Percentiles rank a stretch among this genome's conserved stretches.
Conservation (phyloP, 2,797 vertebrate species). For the Brachyrhaphis roseni region DNA sequence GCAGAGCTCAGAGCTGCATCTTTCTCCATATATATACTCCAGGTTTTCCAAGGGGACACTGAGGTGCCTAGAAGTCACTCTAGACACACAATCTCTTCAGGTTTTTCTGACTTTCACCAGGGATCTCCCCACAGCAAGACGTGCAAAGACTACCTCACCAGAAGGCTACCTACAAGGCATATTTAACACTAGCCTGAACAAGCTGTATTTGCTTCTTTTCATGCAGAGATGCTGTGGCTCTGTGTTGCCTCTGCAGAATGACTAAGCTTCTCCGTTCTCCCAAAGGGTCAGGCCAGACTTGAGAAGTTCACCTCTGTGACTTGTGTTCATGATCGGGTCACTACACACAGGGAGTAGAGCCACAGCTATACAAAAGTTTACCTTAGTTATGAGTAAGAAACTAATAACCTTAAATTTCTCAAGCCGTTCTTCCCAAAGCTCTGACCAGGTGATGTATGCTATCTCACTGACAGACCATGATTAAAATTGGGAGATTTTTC, state of each 20-base stretch:
- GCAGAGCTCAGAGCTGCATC: not conserved
- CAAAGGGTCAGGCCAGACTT: not conserved
- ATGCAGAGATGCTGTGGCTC: slow-evolving; percentile 1
- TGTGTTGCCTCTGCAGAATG: not conserved
- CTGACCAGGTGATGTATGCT: not conserved
- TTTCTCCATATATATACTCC: not conserved
- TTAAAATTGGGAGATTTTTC: not conserved
- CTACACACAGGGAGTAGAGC: not conserved
- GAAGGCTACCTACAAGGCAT: not conserved
- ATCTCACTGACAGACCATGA: not conserved
- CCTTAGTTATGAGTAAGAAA: not conserved
- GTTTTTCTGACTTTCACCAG: slow-evolving; percentile 5
- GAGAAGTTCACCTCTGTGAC: not conserved
- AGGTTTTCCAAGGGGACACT: not conserved
- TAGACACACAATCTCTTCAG: not conserved
- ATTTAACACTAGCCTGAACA: not conserved
- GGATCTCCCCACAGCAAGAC: not conserved
- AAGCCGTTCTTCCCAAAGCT: not conserved
- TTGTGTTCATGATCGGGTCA: not conserved
- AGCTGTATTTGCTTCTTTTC: not conserved
- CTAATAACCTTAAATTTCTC: not conserved
- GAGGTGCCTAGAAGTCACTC: not conserved
- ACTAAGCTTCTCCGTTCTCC: not conserved
- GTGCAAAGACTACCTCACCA: not conserved
- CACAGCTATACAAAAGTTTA: not conserved